phyloP scores from a whole-genome alignment of 2,797 vertebrate genomes.

The Australoheros facetus region DNA sequence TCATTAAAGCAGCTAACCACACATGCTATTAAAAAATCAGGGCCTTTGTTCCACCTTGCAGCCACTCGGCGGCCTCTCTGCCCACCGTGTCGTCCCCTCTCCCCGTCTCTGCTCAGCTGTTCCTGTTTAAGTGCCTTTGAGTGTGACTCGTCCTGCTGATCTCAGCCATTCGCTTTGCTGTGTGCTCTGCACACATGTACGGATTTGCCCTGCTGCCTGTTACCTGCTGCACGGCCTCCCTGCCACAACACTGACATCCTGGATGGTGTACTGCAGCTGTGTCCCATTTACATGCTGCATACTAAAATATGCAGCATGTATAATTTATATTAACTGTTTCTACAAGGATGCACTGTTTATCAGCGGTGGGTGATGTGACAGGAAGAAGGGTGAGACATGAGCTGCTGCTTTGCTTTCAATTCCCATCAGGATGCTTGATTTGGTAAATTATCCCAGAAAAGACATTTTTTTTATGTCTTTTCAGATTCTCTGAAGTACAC shows the following conservation, averaged over 20 bases:
- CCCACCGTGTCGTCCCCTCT: background rate
- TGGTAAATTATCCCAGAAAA: background rate
- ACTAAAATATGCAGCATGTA: background rate
- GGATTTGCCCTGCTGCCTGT: slow-evolving; percentile 25
- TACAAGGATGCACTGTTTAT: background rate
- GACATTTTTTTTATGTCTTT: background rate
- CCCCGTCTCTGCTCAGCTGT: background rate
- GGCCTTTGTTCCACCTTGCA: background rate
- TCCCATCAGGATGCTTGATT: background rate
- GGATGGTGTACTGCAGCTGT: background rate
- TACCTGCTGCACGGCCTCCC: slow-evolving; percentile 31
- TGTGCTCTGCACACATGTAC: slow-evolving; percentile 24
- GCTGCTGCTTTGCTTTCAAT: background rate
- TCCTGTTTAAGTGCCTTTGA: background rate
- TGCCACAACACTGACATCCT: background rate
- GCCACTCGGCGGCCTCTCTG: background rate
- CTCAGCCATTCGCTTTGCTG: slow-evolving; percentile 16
- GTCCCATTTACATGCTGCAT: background rate
- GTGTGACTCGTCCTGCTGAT: slow-evolving; percentile 23
- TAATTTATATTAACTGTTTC: background rate
- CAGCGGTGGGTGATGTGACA: background rate
- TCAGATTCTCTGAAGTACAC: background rate
- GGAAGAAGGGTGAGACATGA: background rate
- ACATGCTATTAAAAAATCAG: background rate
- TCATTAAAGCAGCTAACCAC: background rate